Conservation (phyloP, 1,140 invertebrate genomes). For the Arctopsyche grandis region DNA sequence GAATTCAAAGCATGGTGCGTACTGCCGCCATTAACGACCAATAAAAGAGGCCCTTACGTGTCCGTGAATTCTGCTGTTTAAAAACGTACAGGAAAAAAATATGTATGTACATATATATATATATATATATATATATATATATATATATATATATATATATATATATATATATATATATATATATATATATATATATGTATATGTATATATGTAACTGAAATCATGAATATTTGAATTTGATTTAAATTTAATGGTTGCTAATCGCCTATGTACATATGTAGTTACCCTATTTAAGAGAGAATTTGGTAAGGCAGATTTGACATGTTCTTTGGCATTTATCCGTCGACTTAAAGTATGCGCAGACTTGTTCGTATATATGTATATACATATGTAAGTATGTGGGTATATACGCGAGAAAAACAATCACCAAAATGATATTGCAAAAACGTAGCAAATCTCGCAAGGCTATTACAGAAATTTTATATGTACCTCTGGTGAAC, state of each 20-base stretch:
- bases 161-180: not conserved
- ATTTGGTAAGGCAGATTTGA: no score
- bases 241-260: no score
- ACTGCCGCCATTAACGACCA: not conserved
- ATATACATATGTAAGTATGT: not conserved
- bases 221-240: no score
- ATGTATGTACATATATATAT: not conserved
- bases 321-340: no score
- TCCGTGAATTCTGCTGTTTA: no score
- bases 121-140: not conserved
- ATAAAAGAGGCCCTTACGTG: not conserved
- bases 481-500: constrained; percentile 16
- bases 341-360: no score
- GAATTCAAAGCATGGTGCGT: constrained; percentile 31
- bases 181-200: not conserved
- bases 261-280: no score
- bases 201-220: no score
- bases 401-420: constrained; percentile 9
- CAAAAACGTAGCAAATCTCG: constrained; percentile 37
- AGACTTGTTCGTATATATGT: no score
- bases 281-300: no score
- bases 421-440: constrained; percentile 35
- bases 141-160: not conserved
- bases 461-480: constrained; percentile 34
- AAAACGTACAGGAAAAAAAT: not conserved